Evolutionary conservation across 1,140 invertebrate species (phyloP).

Genomic region (Cydia amplana): DNA sequence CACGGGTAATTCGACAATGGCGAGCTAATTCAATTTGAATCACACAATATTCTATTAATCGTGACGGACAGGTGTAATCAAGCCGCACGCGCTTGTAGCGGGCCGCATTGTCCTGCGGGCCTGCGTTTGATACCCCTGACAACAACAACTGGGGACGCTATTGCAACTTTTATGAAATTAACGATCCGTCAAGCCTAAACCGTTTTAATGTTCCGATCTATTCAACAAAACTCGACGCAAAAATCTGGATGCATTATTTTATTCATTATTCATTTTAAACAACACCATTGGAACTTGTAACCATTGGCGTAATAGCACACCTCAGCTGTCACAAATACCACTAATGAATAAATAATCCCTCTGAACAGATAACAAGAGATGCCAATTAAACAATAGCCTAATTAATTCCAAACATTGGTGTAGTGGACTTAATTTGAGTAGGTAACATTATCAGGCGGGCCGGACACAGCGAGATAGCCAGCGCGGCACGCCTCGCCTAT

Average conservation of each 20-base stretch:
- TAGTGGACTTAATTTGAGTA: conserved; percentile 78
- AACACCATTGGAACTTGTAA: no score
- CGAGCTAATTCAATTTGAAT: conserved; percentile 75
- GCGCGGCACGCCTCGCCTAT: conserved; percentile 41
- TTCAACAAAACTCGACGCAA: not conserved
- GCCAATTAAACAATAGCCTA: conserved; percentile 80
- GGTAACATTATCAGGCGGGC: conserved; percentile 74
- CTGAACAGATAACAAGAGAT: conserved; percentile 80
- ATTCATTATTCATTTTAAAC: conserved; percentile 1
- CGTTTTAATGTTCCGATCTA: not conserved
- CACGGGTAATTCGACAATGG: conserved; percentile 72
- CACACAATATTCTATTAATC: conserved; percentile 78
- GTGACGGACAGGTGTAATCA: conserved; percentile 77
- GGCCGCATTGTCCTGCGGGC: conserved; percentile 52
- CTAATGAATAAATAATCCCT: conserved; percentile 79
- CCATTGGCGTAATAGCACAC: conserved; percentile 46
- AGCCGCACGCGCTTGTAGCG: conserved; percentile 53
- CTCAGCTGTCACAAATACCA: conserved; percentile 74
- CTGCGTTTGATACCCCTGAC: conserved; percentile 45
- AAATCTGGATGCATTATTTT: conserved; percentile 2
- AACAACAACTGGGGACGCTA: conserved; percentile 22
- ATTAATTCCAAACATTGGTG: conserved; percentile 79
- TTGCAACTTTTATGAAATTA: conserved; percentile 29
- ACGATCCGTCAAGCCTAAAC: conserved; percentile 25
- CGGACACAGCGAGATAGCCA: conserved; percentile 48